Conservation (phyloP, 2,113 vertebrate species). For the Smithornis capensis region DNA sequence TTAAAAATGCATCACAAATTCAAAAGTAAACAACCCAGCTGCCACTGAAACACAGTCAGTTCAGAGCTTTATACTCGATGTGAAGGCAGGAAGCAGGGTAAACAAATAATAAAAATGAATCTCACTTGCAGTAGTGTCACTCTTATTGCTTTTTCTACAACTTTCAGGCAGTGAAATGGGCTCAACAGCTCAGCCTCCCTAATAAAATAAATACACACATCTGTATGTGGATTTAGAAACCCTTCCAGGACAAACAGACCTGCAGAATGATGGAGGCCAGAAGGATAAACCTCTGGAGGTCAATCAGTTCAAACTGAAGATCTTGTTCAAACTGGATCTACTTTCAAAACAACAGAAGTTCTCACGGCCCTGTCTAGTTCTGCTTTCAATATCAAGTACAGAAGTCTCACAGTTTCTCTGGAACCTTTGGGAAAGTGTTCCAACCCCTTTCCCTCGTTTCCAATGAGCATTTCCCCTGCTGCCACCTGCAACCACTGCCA, state of each 20-base stretch:
- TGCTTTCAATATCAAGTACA: rapidly evolving
- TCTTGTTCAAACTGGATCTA: not conserved
- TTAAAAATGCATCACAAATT: not conserved
- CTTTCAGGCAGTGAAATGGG: not conserved
- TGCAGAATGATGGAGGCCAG: not conserved
- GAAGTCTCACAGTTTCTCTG: not conserved
- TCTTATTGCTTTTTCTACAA: not conserved
- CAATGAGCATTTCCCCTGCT: rapidly evolving
- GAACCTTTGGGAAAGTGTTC: not conserved
- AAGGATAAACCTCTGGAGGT: not conserved
- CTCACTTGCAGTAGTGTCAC: not conserved
- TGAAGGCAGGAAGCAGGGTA: not conserved
- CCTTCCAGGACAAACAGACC: not conserved
- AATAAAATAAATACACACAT: not conserved
- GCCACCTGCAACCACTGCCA: not conserved
- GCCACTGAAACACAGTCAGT: not conserved
- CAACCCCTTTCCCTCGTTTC: rapidly evolving
- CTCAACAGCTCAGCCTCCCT: not conserved
- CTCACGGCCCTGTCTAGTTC: not conserved
- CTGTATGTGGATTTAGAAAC: not conserved
- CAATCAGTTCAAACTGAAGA: not conserved
- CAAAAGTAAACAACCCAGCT: not conserved
- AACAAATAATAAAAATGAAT: not conserved
- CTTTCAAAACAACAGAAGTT: not conserved
- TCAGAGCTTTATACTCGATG: not conserved